Evolutionary conservation across 2,888 invertebrate species (phyloP).

Genomic region (Acronicta alni): DNA sequence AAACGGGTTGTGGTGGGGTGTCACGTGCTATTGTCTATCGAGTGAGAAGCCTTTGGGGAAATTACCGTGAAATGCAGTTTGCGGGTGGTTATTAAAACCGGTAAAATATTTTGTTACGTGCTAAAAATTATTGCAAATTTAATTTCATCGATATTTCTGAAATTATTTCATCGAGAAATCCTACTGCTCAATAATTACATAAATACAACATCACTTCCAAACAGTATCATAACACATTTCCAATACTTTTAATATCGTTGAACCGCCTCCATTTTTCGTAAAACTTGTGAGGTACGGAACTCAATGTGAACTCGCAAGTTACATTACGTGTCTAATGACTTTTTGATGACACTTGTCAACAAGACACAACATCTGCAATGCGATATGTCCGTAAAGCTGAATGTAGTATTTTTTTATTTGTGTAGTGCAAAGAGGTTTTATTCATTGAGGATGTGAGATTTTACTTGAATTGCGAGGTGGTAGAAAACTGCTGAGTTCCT

Average conservation of each 20-base stretch:
- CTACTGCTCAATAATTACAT: too few species aligned
- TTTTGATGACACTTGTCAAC: constrained; percentile 43
- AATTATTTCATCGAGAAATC: too few species aligned
- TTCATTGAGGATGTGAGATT: too few species aligned
- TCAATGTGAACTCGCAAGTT: constrained; percentile 2
- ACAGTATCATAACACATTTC: neutral
- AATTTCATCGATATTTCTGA: too few species aligned
- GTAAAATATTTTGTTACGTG: constrained; percentile 9
- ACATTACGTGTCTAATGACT: constrained; percentile 33
- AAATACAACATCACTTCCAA: neutral
- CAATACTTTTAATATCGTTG: neutral
- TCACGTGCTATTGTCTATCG: constrained; percentile 28
- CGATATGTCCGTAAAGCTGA: neutral
- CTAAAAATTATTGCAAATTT: neutral
- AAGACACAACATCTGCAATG: constrained; percentile 5
- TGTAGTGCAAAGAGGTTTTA: neutral
- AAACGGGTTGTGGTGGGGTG: neutral
- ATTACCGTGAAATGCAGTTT: constrained; percentile 44
- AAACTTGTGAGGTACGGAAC: neutral
- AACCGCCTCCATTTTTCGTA: neutral
- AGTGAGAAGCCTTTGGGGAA: constrained; percentile 43
- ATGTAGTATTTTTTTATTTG: constrained; percentile 5
- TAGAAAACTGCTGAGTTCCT: too few species aligned
- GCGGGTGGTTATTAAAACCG: constrained; percentile 20
- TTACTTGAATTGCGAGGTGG: too few species aligned